Conservation (phyloP, 2,797 vertebrate species). For the Phataginus tetradactyla region DNA sequence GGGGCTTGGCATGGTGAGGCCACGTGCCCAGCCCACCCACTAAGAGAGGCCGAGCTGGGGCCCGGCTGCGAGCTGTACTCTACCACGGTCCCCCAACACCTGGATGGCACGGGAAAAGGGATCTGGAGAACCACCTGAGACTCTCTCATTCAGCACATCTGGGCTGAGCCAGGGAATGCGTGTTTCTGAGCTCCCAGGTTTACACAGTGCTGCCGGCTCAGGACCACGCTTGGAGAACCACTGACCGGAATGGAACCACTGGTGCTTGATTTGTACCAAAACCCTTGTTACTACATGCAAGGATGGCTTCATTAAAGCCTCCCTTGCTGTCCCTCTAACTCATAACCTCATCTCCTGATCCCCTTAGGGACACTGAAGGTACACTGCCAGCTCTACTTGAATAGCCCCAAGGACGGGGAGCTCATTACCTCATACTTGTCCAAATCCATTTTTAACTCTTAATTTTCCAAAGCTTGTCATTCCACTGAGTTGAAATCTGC, state of each 20-base stretch:
- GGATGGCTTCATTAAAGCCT: rapidly evolving
- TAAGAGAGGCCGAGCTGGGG: rapidly evolving
- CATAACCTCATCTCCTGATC: neutral
- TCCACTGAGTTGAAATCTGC: neutral
- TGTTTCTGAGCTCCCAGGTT: neutral
- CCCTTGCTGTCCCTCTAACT: too few species aligned
- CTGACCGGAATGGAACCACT: neutral
- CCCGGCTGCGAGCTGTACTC: neutral
- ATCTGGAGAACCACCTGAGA: rapidly evolving
- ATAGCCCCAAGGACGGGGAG: neutral
- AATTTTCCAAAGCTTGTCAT: too few species aligned
- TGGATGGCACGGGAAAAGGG: too few species aligned
- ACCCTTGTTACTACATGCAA: rapidly evolving
- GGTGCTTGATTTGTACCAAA: neutral
- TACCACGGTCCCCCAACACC: too few species aligned
- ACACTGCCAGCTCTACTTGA: neutral
- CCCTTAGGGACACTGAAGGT: neutral
- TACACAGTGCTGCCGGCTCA: too few species aligned
- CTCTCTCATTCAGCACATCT: neutral
- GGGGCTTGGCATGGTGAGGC: neutral
- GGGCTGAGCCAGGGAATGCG: neutral
- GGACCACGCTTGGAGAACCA: too few species aligned
- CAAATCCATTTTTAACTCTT: neutral
- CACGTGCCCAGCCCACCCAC: neutral
- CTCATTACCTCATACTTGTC: neutral